phyloP scores from a whole-genome alignment of 2,113 vertebrate genomes.

The Alosa alosa region DNA sequence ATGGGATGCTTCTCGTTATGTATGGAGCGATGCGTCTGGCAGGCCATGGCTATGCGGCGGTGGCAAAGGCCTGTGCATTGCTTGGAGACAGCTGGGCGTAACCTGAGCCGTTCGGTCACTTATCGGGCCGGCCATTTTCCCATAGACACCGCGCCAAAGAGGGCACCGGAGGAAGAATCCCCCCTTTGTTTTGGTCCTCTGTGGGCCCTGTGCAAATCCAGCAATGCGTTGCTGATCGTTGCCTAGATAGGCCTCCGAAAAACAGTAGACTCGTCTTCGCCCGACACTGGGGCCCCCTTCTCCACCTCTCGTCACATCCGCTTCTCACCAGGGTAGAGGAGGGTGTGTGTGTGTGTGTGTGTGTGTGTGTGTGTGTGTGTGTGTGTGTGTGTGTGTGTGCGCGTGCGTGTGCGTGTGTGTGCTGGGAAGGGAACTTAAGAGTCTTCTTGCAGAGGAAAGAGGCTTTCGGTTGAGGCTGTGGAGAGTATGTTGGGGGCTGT shows the following conservation, averaged over 20 bases:
- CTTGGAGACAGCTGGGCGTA: conserved; percentile 76
- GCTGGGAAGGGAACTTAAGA: background rate
- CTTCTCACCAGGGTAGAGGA: background rate
- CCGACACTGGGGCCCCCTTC: conserved; percentile 49
- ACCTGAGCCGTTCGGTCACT: conserved; percentile 71
- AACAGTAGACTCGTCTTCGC: conserved; percentile 70
- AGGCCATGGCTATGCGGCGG: conserved; percentile 13
- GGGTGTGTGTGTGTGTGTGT: background rate
- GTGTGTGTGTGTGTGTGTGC: too few species aligned
- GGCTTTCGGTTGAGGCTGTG: conserved; percentile 26
- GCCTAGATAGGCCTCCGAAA: conserved; percentile 66
- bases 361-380: too few species aligned
- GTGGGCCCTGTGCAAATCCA: conserved; percentile 72
- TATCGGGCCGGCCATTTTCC: conserved; percentile 70
- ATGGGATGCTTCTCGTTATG: conserved; percentile 68
- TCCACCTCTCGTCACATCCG: conserved; percentile 53
- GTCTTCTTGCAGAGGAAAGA: background rate
- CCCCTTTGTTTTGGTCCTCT: conserved; percentile 72
- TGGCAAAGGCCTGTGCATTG: conserved; percentile 56
- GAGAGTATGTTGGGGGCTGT: background rate
- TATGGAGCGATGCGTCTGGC: conserved; percentile 58
- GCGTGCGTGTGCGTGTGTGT: too few species aligned
- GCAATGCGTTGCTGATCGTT: conserved; percentile 67
- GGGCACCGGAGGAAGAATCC: conserved; percentile 63
- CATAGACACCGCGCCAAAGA: conserved; percentile 64